phyloP scores from a whole-genome alignment of 2,888 invertebrate genomes.

The Neoascia interrupta region DNA sequence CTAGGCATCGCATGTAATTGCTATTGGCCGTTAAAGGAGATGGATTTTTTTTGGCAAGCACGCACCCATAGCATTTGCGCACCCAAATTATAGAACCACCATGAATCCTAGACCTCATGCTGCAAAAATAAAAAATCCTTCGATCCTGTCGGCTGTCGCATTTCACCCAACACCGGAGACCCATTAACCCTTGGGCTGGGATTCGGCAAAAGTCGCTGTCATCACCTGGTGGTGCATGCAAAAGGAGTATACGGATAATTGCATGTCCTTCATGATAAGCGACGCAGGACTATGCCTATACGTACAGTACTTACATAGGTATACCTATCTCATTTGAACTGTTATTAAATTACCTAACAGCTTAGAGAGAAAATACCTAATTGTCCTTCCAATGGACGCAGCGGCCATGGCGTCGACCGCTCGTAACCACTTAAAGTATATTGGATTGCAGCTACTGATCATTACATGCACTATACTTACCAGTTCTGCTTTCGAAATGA shows the following conservation, averaged over 20 bases:
- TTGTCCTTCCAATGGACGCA: constrained; percentile 35
- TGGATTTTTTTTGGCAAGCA: constrained; percentile 8
- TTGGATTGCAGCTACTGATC: constrained; percentile 67
- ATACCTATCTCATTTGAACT: constrained; percentile 47
- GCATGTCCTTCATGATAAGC: constrained; percentile 45
- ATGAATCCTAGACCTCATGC: constrained; percentile 51
- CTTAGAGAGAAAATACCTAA: constrained; percentile 35
- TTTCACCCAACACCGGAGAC: constrained; percentile 52
- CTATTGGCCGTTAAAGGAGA: constrained; percentile 6
- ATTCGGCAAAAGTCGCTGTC: constrained; percentile 45
- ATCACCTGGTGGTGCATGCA: constrained; percentile 59
- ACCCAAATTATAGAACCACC: constrained; percentile 62
- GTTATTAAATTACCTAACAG: constrained; percentile 62
- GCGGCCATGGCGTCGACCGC: constrained; percentile 18
- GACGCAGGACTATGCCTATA: constrained; percentile 26
- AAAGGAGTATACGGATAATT: constrained; percentile 61
- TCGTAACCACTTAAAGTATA: constrained; percentile 51
- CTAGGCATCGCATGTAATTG: constrained; percentile 34
- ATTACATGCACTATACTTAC: constrained; percentile 60
- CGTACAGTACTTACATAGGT: constrained; percentile 5
- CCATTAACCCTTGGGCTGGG: constrained; percentile 64
- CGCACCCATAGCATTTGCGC: constrained; percentile 65
- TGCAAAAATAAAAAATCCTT: constrained; percentile 59
- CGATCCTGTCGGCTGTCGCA: too few relatives aligned
- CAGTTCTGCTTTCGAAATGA: constrained; percentile 56